Conservation (phyloP, 2,888 invertebrate species). For the Andrena bicolor region DNA sequence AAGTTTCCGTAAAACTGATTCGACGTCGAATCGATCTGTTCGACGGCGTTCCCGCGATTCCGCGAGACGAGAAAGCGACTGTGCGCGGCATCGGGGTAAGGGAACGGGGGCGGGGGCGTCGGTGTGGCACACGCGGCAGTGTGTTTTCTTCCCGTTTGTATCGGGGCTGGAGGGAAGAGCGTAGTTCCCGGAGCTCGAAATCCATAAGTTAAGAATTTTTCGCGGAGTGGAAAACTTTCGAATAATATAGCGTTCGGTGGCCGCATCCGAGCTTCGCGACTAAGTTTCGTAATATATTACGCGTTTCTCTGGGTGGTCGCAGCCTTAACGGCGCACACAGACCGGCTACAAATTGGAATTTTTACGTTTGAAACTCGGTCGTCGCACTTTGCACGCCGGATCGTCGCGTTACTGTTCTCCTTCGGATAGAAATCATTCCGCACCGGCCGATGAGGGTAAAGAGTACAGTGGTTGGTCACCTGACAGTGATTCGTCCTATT, state of each 20-base stretch:
- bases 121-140: slow-evolving; percentile 15
- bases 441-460: not conserved
- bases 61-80: not conserved
- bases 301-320: slow-evolving; percentile 78
- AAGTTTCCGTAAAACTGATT: slow-evolving; percentile 44
- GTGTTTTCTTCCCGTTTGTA: slow-evolving; percentile 18
- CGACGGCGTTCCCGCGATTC: slow-evolving; percentile 15
- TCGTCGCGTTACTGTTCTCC: slow-evolving; percentile 29
- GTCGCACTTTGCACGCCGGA: slow-evolving; percentile 23
- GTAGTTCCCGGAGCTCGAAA: slow-evolving; percentile 73
- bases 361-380: slow-evolving; percentile 77
- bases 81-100: not conserved
- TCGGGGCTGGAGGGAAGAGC: slow-evolving; percentile 23
- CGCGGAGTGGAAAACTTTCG: slow-evolving; percentile 82
- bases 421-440: not conserved
- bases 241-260: slow-evolving; percentile 78
- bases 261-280: slow-evolving; percentile 52
- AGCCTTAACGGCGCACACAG: slow-evolving; percentile 67
- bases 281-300: slow-evolving; percentile 84
- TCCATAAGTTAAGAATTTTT: slow-evolving; percentile 84
- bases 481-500: too few species aligned
- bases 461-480: too few species aligned
- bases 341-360: slow-evolving; percentile 78
- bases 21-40: slow-evolving; percentile 43
- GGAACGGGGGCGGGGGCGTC: not conserved